phyloP scores from a whole-genome alignment of 2,113 vertebrate species.

The Salvelinus sp. region DNA sequence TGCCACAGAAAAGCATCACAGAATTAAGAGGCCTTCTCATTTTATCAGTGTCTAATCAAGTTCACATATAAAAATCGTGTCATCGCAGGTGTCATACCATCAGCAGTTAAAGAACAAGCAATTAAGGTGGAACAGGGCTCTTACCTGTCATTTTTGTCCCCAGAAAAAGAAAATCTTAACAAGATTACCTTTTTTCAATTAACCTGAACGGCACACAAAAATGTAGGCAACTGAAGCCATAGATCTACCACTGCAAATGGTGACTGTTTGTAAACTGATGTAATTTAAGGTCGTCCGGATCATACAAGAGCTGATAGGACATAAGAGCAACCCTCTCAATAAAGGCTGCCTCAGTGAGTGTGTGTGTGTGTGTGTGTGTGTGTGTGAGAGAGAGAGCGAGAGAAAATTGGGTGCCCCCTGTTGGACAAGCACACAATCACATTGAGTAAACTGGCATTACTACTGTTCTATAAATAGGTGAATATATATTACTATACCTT shows the following conservation, averaged over 20 bases:
- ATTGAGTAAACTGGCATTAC: too few species aligned
- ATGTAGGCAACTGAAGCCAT: too few species aligned
- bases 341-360: constrained; percentile 26
- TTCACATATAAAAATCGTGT: neutral
- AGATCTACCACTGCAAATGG: too few species aligned
- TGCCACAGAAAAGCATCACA: neutral
- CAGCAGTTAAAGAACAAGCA: too few species aligned
- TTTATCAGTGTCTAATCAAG: constrained; percentile 4
- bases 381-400: neutral
- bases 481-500: too few species aligned
- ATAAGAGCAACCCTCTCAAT: constrained; percentile 2
- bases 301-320: constrained; percentile 10
- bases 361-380: neutral
- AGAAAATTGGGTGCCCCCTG: constrained; percentile 55
- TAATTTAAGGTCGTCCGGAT: constrained; percentile 34
- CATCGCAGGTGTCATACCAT: too few species aligned
- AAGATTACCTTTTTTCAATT: too few species aligned
- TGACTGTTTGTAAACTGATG: neutral
- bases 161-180: too few species aligned
- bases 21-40: constrained; percentile 13
- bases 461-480: too few species aligned
- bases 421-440: constrained; percentile 43
- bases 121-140: too few species aligned
- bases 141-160: too few species aligned
- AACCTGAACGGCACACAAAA: too few species aligned